Base-by-base conservation (phyloP, 2,797 vertebrate genomes). In the Glyptemys insculpta region DNA sequence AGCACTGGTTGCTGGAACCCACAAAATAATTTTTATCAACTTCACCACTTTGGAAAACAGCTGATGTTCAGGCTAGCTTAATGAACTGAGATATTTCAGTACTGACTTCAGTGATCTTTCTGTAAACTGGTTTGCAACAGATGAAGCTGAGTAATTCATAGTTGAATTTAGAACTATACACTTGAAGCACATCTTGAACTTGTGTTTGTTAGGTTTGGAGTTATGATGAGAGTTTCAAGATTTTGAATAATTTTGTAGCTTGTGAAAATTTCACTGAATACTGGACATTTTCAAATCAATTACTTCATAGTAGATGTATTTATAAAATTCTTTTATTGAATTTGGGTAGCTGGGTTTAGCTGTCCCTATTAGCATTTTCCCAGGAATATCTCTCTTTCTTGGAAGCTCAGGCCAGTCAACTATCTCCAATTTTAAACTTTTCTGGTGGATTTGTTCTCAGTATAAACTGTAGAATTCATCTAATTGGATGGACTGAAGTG, bases 21-120 rank as follows among this genome's bases (percentile, higher is more conserved):
- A 8, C 83, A 80, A 89, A 91, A 92, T 31, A 93, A 56, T 12
- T 95, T 90, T 82, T 88, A 76, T 79, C 86, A 83, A 91, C 91
- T 78, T 49, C 83, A 79, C 11, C 14, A 41, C 74, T 86, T 88
- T 79, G 86, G 90, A 76, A 92, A 87, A 87, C 5, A 52, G 34
- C 12, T 31, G 90, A 74, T 29, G 54, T 59, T 44, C 81, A 56
- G 54, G 1, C 85, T 11, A 21, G 37, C 49, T 94, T 65, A 68
- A 0, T 27, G 94, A 88, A 89, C 56, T 11, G 1, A 88, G 23
- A 83, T 95, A 50, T 79, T 94, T 92, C n/a, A 65, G 7, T 65
- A 18, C 62, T n/a, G 62, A 65, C 62, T 65, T 92, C 83, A 23
- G 15, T 50, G 23, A 50, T 79, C 56, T 91, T 0, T 92, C 93